Percentiles rank a stretch among this genome's conserved stretches.
Conservation (phyloP, 2,797 vertebrate species). For the Halcyon leucocephala region DNA sequence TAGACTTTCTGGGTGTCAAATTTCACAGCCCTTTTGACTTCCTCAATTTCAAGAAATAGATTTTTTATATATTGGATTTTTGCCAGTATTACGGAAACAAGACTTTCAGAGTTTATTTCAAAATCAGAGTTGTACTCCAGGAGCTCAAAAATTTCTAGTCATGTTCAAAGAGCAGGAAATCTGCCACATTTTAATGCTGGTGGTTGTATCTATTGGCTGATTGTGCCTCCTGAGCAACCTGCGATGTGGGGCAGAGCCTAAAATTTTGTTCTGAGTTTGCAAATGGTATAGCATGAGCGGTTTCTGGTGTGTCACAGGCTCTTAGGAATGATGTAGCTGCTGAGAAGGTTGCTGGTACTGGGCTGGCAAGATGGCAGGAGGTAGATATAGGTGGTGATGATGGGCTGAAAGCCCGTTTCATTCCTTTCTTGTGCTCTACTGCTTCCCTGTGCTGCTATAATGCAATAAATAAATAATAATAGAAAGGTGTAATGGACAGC, state of each 20-base stretch:
- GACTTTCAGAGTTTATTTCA: not conserved
- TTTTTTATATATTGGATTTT: not conserved
- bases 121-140: not conserved
- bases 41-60: not conserved
- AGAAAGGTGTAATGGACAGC: not conserved
- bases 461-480: not conserved
- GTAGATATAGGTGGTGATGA: not conserved
- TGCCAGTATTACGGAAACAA: not conserved
- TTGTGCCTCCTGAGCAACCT: not conserved
- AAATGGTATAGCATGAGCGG: not conserved
- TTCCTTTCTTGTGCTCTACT: not conserved
- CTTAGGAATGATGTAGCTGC: not conserved
- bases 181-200: not conserved
- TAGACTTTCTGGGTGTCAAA: not conserved
- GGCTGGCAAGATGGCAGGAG: not conserved
- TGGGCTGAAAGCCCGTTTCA: not conserved
- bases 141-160: not conserved
- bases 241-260: accelerated
- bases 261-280: not conserved
- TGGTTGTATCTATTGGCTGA: not conserved
- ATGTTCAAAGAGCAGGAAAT: not conserved
- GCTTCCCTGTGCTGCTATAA: not conserved
- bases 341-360: not conserved
- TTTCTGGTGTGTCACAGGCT: not conserved
- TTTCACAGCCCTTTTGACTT: not conserved